Percentiles rank a stretch among this genome's conserved stretches.
Conservation (phyloP, 35 echinoderm and acorn worm species). For the Patiria miniata region DNA sequence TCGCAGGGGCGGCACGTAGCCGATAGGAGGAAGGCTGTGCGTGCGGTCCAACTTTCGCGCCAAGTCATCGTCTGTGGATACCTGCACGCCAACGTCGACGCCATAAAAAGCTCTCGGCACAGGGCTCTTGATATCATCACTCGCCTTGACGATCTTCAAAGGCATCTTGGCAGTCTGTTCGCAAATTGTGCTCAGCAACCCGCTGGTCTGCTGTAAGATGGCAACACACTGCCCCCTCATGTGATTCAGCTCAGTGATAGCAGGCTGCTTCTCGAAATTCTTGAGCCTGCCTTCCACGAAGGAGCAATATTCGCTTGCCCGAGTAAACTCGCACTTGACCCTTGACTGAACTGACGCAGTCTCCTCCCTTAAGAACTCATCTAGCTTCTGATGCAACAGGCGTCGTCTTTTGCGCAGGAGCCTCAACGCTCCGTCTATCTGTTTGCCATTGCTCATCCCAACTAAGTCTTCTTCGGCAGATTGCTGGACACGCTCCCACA, state of each 20-base stretch:
- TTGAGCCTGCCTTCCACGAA: conserved; percentile 18
- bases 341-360: neutral
- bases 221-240: conserved; percentile 38
- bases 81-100: conserved; percentile 32
- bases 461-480: neutral
- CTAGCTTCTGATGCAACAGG: conserved; percentile 23
- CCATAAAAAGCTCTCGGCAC: conserved; percentile 16
- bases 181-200: neutral
- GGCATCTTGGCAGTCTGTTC: conserved; percentile 29
- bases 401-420: neutral
- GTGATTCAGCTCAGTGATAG: neutral
- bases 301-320: conserved; percentile 6
- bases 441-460: neutral
- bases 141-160: conserved; percentile 33
- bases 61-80: neutral
- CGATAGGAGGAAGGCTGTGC: neutral
- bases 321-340: neutral
- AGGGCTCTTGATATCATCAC: neutral
- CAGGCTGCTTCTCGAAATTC: neutral
- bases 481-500: conserved; percentile 36
- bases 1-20: conserved; percentile 11
- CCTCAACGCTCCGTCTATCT: neutral
- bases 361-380: conserved; percentile 36
- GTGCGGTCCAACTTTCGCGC: neutral
- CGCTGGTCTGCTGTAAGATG: conserved; percentile 20